Conservation (phyloP, 2,888 invertebrate genomes). For the Lottia gigantea region DNA sequence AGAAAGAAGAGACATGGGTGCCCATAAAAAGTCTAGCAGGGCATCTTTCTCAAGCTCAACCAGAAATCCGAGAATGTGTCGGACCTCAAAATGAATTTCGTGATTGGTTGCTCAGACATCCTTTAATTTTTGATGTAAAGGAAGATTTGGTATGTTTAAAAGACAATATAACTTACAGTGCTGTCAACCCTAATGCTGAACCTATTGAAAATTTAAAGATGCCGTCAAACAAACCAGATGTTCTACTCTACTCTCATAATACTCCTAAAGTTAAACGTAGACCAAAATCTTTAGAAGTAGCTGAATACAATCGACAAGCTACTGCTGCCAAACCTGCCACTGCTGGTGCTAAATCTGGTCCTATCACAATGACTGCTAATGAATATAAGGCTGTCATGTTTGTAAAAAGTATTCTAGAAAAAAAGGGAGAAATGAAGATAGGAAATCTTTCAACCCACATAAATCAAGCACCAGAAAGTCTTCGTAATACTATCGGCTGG, state of each 20-base stretch:
- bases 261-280: constrained; percentile 54
- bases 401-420: constrained; percentile 66
- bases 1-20: constrained; percentile 96
- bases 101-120: constrained; percentile 65
- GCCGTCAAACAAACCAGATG: constrained; percentile 17
- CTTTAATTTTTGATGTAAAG: constrained; percentile 67
- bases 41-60: constrained; percentile 94
- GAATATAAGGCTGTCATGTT: constrained; percentile 69
- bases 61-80: constrained; percentile 82
- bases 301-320: constrained; percentile 37
- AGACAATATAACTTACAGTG: constrained; percentile 59
- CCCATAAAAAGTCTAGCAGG: constrained; percentile 96
- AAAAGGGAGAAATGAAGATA: constrained; percentile 61
- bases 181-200: constrained; percentile 52
- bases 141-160: constrained; percentile 66
- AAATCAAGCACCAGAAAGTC: constrained; percentile 63
- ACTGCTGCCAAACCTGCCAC: constrained; percentile 39
- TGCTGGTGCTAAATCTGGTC: constrained; percentile 50
- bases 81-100: constrained; percentile 68
- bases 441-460: constrained; percentile 61
- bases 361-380: constrained; percentile 68
- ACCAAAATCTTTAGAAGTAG: constrained; percentile 54
- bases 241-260: constrained; percentile 28
- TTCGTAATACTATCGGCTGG: constrained; percentile 66
- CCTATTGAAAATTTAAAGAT: constrained; percentile 43